Percentiles rank a stretch among this genome's conserved stretches.
Conservation (phyloP, 1,140 invertebrate genomes). For the Bombus terrestris region DNA sequence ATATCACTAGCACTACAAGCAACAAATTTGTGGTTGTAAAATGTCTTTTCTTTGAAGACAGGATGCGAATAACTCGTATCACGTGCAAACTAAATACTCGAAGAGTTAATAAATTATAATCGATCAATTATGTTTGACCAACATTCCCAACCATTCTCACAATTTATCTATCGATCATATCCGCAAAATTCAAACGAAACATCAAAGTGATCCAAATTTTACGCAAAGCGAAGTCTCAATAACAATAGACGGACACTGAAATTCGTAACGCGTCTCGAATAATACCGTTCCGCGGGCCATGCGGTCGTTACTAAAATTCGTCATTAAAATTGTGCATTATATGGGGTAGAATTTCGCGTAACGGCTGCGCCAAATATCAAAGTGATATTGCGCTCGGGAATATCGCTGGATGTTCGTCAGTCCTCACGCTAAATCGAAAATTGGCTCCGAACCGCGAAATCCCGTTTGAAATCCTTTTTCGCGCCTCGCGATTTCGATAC, state of each 20-base stretch:
- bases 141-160: not conserved
- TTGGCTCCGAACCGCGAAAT: conserved; percentile 40
- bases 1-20: no score
- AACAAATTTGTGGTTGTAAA: not conserved
- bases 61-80: not conserved
- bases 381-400: conserved; percentile 1
- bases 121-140: not conserved
- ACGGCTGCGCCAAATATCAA: conserved; percentile 40
- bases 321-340: conserved; percentile 45
- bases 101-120: not conserved
- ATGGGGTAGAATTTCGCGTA: conserved; percentile 51
- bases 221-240: no score
- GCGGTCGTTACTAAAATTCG: conserved; percentile 21
- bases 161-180: not conserved
- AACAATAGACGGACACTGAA: not conserved
- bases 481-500: conserved; percentile 33
- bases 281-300: not conserved
- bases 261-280: not conserved
- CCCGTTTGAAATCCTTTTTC: conserved; percentile 56
- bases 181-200: not conserved
- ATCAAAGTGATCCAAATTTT: not conserved
- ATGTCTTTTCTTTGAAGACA: not conserved
- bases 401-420: conserved; percentile 22
- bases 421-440: conserved; percentile 59
- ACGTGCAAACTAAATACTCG: not conserved